A percentile compares a stretch with the other conserved stretches of the same genome.
Evolutionary conservation across 2,888 invertebrate genomes (phyloP).

Genomic region (Ellobium chinense): DNA sequence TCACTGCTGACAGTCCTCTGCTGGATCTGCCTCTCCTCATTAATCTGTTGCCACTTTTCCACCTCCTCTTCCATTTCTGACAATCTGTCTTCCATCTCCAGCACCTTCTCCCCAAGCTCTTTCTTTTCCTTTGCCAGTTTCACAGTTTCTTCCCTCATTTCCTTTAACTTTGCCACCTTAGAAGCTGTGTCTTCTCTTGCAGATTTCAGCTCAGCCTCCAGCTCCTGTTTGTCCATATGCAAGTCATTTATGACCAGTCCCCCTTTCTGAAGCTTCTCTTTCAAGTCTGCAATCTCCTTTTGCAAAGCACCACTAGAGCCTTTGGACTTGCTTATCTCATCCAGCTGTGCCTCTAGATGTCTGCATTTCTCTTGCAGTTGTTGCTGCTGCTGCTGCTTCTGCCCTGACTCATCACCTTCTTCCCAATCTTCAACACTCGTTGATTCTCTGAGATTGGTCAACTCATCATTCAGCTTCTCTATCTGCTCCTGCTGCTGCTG

Average conservation of each 20-base stretch:
- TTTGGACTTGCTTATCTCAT: slow-evolving; percentile 10
- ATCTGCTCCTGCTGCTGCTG: slow-evolving; percentile 35
- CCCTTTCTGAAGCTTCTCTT: slow-evolving; percentile 63
- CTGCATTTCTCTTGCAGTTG: background rate
- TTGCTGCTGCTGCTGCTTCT: background rate
- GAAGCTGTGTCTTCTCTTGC: slow-evolving; percentile 55
- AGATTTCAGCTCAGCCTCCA: slow-evolving; percentile 56
- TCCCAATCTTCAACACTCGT: background rate
- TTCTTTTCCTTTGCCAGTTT: slow-evolving; percentile 48
- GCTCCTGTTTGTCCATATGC: slow-evolving; percentile 74
- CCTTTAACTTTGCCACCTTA: slow-evolving; percentile 59
- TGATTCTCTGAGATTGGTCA: background rate
- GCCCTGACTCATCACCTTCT: background rate
- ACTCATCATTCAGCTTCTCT: slow-evolving; percentile 6
- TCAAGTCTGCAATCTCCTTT: slow-evolving; percentile 59
- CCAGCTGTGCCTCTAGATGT: slow-evolving; percentile 13
- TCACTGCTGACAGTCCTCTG: slow-evolving; percentile 22
- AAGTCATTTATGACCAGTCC: slow-evolving; percentile 70
- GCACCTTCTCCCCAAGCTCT: slow-evolving; percentile 48
- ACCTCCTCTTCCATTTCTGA: slow-evolving; percentile 53
- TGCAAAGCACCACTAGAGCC: slow-evolving; percentile 34
- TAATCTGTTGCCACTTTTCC: slow-evolving; percentile 52
- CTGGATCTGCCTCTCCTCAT: slow-evolving; percentile 53
- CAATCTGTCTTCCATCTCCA: slow-evolving; percentile 53
- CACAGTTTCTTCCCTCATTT: slow-evolving; percentile 53